Conservation (phyloP, 2,113 vertebrate species). For the Dolichotis patagonum region DNA sequence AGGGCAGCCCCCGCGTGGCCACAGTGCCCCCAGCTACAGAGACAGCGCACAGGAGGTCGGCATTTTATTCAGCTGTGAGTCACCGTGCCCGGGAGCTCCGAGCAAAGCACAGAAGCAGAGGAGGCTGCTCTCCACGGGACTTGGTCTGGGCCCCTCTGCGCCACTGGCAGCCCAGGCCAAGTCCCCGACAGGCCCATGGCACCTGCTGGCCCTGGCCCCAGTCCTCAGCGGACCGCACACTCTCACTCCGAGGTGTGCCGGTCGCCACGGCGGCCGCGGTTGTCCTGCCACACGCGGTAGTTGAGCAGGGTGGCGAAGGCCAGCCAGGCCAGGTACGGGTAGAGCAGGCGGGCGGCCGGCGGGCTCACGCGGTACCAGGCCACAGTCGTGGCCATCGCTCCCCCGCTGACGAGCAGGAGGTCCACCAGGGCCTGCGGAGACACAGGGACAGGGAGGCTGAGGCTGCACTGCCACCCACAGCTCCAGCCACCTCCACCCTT, state of each 20-base stretch:
- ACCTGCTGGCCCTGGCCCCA: neutral
- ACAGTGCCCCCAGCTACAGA: neutral
- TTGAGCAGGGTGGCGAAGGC: conserved; percentile 85
- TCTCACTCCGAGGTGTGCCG: conserved; percentile 28
- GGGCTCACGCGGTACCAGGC: conserved; percentile 87
- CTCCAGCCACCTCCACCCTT: neutral
- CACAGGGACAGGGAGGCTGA: neutral
- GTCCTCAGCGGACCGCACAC: fast-evolving
- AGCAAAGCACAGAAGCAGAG: fast-evolving
- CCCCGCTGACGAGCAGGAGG: conserved; percentile 80
- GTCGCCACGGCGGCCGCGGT: neutral
- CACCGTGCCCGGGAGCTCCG: fast-evolving
- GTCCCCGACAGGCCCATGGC: neutral
- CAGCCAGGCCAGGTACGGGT: conserved; percentile 90
- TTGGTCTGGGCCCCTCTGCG: neutral
- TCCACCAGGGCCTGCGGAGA: conserved; percentile 84
- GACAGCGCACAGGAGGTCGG: neutral
- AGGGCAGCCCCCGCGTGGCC: fast-evolving
- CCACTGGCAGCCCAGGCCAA: neutral
- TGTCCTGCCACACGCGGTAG: conserved; percentile 87
- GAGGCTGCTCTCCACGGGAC: fast-evolving
- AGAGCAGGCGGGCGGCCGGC: conserved; percentile 85
- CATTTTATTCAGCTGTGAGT: conserved; percentile 66
- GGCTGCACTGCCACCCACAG: neutral
- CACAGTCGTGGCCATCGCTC: conserved; percentile 80